Evolutionary conservation across 2,888 invertebrate species (phyloP).

Genomic region (Drosophila pseudotalamancana): DNA sequence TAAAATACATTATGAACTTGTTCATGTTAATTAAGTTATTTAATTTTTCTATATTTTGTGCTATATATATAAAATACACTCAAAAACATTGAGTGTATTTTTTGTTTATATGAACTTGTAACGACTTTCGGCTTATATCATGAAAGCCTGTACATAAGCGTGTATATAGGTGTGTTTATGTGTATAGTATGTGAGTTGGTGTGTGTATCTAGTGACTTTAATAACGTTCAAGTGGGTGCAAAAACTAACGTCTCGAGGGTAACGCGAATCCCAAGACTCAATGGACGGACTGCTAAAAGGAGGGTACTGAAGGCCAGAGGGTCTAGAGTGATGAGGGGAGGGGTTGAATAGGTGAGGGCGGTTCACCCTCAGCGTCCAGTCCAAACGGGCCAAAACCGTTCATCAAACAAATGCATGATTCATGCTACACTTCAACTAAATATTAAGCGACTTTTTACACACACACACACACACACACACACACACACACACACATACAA

Average conservation of each 20-base stretch:
- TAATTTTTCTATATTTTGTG: too few species aligned
- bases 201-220: conserved; percentile 64
- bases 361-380: conserved; percentile 38
- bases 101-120: conserved; percentile 9
- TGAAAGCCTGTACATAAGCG: neutral
- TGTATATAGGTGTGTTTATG: neutral
- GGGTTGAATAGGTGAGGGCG: neutral
- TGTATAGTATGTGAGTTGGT: conserved; percentile 3
- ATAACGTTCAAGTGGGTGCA: conserved; percentile 62
- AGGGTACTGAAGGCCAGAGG: neutral
- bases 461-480: conserved; percentile 3
- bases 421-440: conserved; percentile 71
- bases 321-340: neutral
- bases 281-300: neutral
- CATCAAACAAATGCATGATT: conserved; percentile 53
- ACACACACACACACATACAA: neutral
- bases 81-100: conserved; percentile 36
- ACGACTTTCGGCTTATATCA: neutral
- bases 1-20: too few species aligned
- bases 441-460: conserved; percentile 53
- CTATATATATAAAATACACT: too few species aligned
- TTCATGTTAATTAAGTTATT: too few species aligned
- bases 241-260: conserved; percentile 50
- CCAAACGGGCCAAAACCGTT: conserved; percentile 14
- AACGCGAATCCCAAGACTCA: conserved; percentile 27